These are phyloP conservation scores for Gymnoscopelus braueri DNA, from an alignment of 2,797 vertebrate genomes.

Conservation along the genomic window DNA sequence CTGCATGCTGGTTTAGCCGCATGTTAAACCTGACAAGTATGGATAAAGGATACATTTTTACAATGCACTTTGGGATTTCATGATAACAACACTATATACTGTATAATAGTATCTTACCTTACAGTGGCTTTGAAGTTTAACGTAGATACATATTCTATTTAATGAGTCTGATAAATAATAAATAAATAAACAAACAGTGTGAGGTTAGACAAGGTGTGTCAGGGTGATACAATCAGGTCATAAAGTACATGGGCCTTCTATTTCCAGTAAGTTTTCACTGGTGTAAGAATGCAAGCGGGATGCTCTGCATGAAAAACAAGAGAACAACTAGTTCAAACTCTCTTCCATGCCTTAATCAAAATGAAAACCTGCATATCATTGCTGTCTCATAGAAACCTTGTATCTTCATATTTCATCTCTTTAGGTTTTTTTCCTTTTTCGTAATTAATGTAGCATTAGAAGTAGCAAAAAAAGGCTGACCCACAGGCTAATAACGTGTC, in stretches of 20 bases:
- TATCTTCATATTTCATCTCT: too few relatives aligned
- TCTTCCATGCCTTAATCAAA: slow-evolving; percentile 25
- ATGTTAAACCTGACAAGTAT: slow-evolving; percentile 12
- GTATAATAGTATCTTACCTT: slow-evolving; percentile 18
- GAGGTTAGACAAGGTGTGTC: slow-evolving; percentile 1
- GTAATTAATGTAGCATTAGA: too few relatives aligned
- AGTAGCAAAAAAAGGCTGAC: too few relatives aligned
- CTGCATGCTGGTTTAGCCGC: slow-evolving; percentile 28
- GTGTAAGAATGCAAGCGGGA: neutral
- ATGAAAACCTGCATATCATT: slow-evolving; percentile 16
- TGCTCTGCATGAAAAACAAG: slow-evolving; percentile 8
- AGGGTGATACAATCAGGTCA: neutral
- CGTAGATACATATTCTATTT: slow-evolving; percentile 22
- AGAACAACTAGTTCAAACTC: neutral
- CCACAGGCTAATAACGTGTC: too few relatives aligned
- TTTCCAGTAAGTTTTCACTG: slow-evolving; percentile 17
- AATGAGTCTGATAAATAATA: neutral
- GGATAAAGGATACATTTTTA: slow-evolving; percentile 24
- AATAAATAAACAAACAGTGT: neutral
- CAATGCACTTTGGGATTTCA: slow-evolving; percentile 19
- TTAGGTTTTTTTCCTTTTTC: too few relatives aligned
- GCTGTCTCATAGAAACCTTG: too few relatives aligned
- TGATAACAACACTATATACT: slow-evolving; percentile 19
- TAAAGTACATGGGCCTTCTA: neutral
- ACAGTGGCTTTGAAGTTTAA: neutral